Evolutionary conservation across 2,797 vertebrate genomes (phyloP), one percentile per base, ranked within the genome.

Genomic region (Pipistrellus nathusii): DNA sequence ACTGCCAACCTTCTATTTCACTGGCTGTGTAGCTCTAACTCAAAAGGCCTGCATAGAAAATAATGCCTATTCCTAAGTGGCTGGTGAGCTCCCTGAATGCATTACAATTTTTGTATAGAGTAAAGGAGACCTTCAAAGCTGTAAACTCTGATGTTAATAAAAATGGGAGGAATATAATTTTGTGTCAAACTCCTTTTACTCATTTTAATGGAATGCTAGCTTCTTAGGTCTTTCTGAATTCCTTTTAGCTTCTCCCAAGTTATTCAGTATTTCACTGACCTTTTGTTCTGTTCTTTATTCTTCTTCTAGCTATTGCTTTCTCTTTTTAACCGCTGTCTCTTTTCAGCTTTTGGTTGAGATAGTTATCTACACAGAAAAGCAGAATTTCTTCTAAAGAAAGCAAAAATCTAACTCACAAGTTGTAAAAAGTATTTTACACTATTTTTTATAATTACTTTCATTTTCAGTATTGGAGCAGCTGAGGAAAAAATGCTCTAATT

Each of bases 401-500:
- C 84, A 95, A 96, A 96, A 93, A 85, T 90, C 55, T 88, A 94
- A 94, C 89, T 94, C 87, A 62, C 88, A 97, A 96, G 72, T 97
- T 90, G 62, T 96, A 91, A 96, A 96, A 92, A 95, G 78, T 90
- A 95, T 71, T 93, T 97, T 96, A 95, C 83, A 96, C 96, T 72
- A 97, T 96, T 97, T 51, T 90, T 48, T 95, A 75, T 94, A 97
- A 97, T 97, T 97, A 85, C 81, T 96, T 97, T 69, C 87, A 0
- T 10, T 97, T 97, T 95, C 97, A 96, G 59, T 92, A 68, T 94
- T 97, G 95, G 84, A 84, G 92, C 32, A 95, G 62, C 94, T 97
- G 96, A 85, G 57, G 85, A 94, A 97, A 97, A 97, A 96, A 89
- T 96, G 59, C 84, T 96, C 81, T 95, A 94, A 96, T 96, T 96